Evolutionary conservation across 64 coral and sea anemone genomes (phyloP).

Genomic region (Stichodactyla helianthus): DNA sequence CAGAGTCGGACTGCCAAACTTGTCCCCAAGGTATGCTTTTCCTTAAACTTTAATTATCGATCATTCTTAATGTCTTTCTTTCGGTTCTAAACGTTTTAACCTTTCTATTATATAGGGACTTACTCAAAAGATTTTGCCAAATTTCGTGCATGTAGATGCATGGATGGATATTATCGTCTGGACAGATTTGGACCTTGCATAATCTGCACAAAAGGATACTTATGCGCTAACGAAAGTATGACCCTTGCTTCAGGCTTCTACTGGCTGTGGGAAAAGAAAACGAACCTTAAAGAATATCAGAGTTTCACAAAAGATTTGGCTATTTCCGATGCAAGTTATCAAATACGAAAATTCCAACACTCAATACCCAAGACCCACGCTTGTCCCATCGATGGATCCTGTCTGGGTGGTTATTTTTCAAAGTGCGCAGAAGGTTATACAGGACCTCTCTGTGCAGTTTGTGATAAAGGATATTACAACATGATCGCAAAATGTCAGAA

Average conservation of each 20-base stretch:
- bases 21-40: slow-evolving; percentile 18
- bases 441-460: slow-evolving; percentile 46
- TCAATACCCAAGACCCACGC: slow-evolving; percentile 3
- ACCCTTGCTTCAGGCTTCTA: background rate
- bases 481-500: slow-evolving; percentile 30
- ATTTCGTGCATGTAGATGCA: slow-evolving; percentile 33
- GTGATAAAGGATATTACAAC: slow-evolving; percentile 37
- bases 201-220: background rate
- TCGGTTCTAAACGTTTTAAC: background rate
- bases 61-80: too few species aligned
- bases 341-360: background rate
- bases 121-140: slow-evolving; percentile 1
- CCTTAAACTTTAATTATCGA: background rate
- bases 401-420: slow-evolving; percentile 34
- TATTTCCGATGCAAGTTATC: background rate
- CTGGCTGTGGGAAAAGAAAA: background rate
- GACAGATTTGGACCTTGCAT: background rate
- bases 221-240: background rate
- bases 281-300: slow-evolving; percentile 1
- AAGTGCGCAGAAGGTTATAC: slow-evolving; percentile 27
- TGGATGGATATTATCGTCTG: background rate
- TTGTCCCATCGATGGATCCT: slow-evolving; percentile 16
- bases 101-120: background rate
- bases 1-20: slow-evolving; percentile 1
- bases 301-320: slow-evolving; percentile 10